phyloP scores from a whole-genome alignment of 1,140 invertebrate species.

The Eupeodes corollae region DNA sequence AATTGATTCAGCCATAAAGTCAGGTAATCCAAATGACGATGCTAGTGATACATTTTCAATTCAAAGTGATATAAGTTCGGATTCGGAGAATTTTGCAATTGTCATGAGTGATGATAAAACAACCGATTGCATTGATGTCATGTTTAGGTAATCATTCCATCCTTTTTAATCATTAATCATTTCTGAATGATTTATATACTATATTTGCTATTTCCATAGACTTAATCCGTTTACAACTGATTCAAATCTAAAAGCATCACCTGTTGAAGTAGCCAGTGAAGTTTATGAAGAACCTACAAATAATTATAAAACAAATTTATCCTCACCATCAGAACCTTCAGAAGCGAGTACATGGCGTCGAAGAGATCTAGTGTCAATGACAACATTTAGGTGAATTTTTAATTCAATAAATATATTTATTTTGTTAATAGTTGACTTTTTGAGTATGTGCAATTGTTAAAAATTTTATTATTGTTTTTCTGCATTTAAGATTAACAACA shows the following conservation, averaged over 20 bases:
- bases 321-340: conserved; percentile 66
- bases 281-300: conserved; percentile 57
- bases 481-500: conserved; percentile 61
- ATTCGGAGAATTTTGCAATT: conserved; percentile 65
- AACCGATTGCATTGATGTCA: conserved; percentile 50
- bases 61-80: conserved; percentile 65
- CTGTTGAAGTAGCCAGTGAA: conserved; percentile 72
- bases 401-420: neutral
- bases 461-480: neutral
- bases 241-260: conserved; percentile 37
- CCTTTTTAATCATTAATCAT: neutral
- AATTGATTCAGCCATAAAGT: conserved; percentile 63
- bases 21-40: conserved; percentile 52
- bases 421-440: neutral
- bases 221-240: conserved; percentile 36
- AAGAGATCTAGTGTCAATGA: conserved; percentile 57
- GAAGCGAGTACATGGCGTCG: conserved; percentile 65
- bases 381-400: conserved; percentile 27
- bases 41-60: conserved; percentile 56
- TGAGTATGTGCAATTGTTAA: no score
- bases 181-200: conserved; percentile 5
- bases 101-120: conserved; percentile 53
- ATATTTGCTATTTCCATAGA: conserved; percentile 12
- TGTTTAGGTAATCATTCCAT: conserved; percentile 40
- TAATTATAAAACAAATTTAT: conserved; percentile 46